Conservation (phyloP, 2,113 vertebrate genomes). For the Pelecanoides urinatrix region DNA sequence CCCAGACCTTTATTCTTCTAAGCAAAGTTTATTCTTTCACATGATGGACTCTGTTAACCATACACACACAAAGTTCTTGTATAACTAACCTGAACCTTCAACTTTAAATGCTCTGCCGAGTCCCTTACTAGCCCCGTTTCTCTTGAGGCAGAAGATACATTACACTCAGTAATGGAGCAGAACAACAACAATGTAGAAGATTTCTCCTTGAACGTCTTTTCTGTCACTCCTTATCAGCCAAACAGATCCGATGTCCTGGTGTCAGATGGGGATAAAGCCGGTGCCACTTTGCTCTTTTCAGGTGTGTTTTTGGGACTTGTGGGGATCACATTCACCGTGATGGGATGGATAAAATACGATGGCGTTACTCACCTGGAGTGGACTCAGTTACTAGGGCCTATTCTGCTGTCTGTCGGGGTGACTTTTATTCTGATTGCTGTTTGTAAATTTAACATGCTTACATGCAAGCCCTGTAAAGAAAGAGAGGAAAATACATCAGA, state of each 20-base stretch:
- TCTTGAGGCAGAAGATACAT: not conserved
- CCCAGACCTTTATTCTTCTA: conserved; percentile 74
- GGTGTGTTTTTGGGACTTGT: conserved; percentile 80
- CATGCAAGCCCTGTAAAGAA: conserved; percentile 73
- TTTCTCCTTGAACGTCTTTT: conserved; percentile 70
- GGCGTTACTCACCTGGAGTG: conserved; percentile 71
- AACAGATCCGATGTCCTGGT: conserved; percentile 64
- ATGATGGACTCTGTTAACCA: conserved; percentile 72
- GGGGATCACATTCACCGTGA: conserved; percentile 80
- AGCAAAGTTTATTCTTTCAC: conserved; percentile 68
- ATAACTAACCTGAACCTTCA: conserved; percentile 58
- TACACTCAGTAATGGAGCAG: conserved; percentile 58
- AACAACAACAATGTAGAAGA: conserved; percentile 54
- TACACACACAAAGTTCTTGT: conserved; percentile 58
- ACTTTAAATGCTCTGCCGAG: not conserved
- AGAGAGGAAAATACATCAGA: conserved; percentile 55
- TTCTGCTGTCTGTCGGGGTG: conserved; percentile 80
- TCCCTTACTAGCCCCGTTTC: not conserved
- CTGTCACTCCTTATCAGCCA: conserved; percentile 66
- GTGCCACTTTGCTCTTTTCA: conserved; percentile 79
- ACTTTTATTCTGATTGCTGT: conserved; percentile 82
- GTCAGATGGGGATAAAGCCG: conserved; percentile 79
- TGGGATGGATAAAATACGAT: conserved; percentile 81
- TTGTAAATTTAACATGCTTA: conserved; percentile 80
- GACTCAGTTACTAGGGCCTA: conserved; percentile 84